Percentiles rank a stretch among this genome's conserved stretches.
Evolutionary conservation across 1,140 invertebrate species (phyloP).

Genomic region (Octopus sinensis): DNA sequence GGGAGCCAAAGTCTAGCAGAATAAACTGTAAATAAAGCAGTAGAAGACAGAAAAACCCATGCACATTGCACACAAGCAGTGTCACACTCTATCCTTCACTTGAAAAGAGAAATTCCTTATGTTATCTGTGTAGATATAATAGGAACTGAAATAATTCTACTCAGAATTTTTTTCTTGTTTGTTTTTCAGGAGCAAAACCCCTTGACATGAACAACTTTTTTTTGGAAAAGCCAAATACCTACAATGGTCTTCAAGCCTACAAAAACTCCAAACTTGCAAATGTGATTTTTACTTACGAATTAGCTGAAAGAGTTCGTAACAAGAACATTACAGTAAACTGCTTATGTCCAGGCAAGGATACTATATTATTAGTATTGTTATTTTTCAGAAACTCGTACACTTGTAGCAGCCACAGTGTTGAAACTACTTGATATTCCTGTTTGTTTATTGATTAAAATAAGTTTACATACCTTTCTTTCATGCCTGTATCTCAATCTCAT

Average conservation of each 20-base stretch:
- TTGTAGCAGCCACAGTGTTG: too few species aligned
- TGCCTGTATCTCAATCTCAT: too few species aligned
- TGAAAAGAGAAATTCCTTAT: background rate
- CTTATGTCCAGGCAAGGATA: conserved; percentile 41
- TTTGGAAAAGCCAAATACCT: conserved; percentile 35
- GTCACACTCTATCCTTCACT: too few species aligned
- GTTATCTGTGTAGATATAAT: background rate
- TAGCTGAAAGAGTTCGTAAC: conserved; percentile 37
- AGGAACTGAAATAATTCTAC: background rate
- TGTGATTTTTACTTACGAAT: conserved; percentile 43
- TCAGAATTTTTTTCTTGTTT: background rate
- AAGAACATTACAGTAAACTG: conserved; percentile 39
- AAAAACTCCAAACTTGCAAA: conserved; percentile 48
- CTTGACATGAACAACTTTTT: conserved; percentile 44
- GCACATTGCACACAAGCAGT: too few species aligned
- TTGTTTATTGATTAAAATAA: too few species aligned
- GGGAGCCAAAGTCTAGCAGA: too few species aligned
- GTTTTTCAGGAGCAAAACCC: conserved; percentile 24
- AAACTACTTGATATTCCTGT: too few species aligned
- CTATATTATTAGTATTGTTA: background rate
- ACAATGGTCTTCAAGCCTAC: conserved; percentile 38
- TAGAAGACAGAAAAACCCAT: too few species aligned
- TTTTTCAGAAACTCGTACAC: too few species aligned
- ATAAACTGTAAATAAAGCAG: too few species aligned
- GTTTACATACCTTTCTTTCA: too few species aligned